Percentiles rank a stretch among this genome's conserved stretches.
phyloP scores from a whole-genome alignment of 1,140 invertebrate species.

The Lordiphosa stackelbergi region DNA sequence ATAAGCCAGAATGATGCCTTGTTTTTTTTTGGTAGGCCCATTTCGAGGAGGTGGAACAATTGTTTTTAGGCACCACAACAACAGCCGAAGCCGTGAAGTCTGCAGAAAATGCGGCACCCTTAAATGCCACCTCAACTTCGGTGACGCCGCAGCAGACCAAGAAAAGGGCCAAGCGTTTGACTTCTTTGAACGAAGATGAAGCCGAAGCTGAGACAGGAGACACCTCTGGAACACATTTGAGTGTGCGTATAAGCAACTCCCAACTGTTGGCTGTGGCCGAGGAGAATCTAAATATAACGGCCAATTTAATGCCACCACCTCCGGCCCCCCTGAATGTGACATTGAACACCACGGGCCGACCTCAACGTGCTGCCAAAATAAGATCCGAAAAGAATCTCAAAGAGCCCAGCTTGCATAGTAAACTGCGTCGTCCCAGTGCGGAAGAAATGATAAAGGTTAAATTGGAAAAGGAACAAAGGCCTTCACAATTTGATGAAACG shows the following conservation, averaged over 20 bases:
- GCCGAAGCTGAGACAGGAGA: constrained; percentile 14
- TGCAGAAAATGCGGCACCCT: neutral
- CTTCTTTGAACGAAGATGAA: constrained; percentile 44
- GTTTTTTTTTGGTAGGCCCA: constrained; percentile 31
- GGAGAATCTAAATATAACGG: constrained; percentile 31
- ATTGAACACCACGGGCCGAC: constrained; percentile 38
- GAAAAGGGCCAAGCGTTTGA: constrained; percentile 60
- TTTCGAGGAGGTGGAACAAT: constrained; percentile 44
- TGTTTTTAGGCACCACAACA: constrained; percentile 38
- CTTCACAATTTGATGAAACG: constrained; percentile 43
- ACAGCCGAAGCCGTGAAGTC: constrained; percentile 4
- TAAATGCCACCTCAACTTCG: constrained; percentile 2
- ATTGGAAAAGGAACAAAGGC: constrained; percentile 56
- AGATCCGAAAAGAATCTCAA: constrained; percentile 56
- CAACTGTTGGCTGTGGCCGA: constrained; percentile 56
- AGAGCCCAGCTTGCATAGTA: constrained; percentile 39
- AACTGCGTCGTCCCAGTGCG: constrained; percentile 53
- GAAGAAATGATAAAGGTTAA: constrained; percentile 43
- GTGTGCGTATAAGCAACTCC: constrained; percentile 48
- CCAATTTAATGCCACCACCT: constrained; percentile 53
- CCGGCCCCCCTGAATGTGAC: constrained; percentile 48
- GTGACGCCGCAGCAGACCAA: constrained; percentile 67
- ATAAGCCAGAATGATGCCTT: constrained; percentile 11
- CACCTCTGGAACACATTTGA: neutral
- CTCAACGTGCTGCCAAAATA: constrained; percentile 62